Evolutionary conservation across 2,888 invertebrate species (phyloP), one percentile per base, ranked within the genome.

Genomic region (Lithophane ornitopus): DNA sequence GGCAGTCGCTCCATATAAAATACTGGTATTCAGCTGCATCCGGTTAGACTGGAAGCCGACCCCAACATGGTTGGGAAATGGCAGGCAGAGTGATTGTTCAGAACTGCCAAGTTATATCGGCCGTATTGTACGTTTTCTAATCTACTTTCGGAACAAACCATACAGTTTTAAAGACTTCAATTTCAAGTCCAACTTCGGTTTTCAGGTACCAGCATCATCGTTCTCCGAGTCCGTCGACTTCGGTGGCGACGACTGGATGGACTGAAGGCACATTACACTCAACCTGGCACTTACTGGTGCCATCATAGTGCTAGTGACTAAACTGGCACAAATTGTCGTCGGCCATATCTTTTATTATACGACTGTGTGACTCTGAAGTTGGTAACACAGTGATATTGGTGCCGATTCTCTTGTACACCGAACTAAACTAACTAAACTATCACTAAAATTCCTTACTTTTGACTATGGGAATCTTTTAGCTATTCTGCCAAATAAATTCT

Each of bases 181-280:
- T 34, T 59, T 34, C 34, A 44, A n/a, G 9, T 14, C 8, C 3
- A 2, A 26, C 8, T 65, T 81, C 28, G 11, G 2, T n/a, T 75
- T 78, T 1, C 90, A 94, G 94, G 92, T 91, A 0, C 86, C 91
- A 12, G 88, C 90, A 4, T 54, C 90, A 2, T 58, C 74, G 3
- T 81, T 80, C 46, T 74, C 80, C 0, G 93, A 93, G 59, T 87
- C 85, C 3, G 91, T 81, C 0, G 93, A 94, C 41, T 95, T 95
- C 81, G 94, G 93, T 0, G 94, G 94, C 3, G 94, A 93, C 65
- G 95, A 95, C 71, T 95, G 95, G 94, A 91, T 92, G 86, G 95
- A 95, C 7, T 94, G 88, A 93, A 76, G 73, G 74, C 82, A 85
- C 19, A 69, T 74, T 4, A 81, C 56, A 49, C 76, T 86, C 70